A percentile compares a stretch with the other conserved stretches of the same genome.
phyloP scores from a whole-genome alignment of 2,888 invertebrate genomes.

The Nasonia oneida region DNA sequence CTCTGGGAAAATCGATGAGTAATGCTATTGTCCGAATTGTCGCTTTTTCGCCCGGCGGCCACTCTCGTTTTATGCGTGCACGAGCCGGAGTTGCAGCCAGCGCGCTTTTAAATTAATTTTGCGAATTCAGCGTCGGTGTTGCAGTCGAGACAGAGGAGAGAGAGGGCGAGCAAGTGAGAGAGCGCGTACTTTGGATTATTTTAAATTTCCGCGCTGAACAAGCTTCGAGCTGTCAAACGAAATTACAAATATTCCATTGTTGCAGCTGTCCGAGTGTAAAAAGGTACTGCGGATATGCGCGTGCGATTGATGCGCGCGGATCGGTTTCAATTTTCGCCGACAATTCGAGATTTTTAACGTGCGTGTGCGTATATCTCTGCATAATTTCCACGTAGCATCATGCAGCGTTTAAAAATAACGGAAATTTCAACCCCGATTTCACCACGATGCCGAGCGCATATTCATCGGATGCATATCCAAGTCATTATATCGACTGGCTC shows the following conservation, averaged over 20 bases:
- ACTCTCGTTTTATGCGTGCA: background rate
- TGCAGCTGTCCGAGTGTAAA: background rate
- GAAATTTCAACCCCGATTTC: background rate
- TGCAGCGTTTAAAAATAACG: too few species aligned
- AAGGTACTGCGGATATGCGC: background rate
- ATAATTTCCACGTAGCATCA: too few species aligned
- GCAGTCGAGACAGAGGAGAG: background rate
- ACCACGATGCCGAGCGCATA: background rate
- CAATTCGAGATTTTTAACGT: background rate
- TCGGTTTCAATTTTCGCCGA: background rate
- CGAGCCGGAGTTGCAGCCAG: background rate
- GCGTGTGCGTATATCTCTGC: too few species aligned
- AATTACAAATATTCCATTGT: background rate
- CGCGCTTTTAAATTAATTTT: conserved; percentile 14
- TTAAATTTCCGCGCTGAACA: background rate
- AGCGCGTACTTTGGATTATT: background rate
- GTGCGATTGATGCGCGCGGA: too few species aligned
- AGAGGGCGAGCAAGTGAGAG: background rate
- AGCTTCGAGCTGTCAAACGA: background rate
- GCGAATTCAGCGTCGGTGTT: background rate
- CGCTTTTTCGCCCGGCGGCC: conserved; percentile 13
- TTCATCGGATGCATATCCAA: conserved; percentile 11
- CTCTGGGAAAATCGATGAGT: conserved; percentile 53
- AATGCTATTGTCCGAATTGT: conserved; percentile 41
- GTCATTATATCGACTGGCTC: conserved; percentile 37